Percentiles rank a stretch among this genome's conserved stretches.
phyloP scores from a whole-genome alignment of 2,888 invertebrate genomes.

The Pseudoips prasinana region DNA sequence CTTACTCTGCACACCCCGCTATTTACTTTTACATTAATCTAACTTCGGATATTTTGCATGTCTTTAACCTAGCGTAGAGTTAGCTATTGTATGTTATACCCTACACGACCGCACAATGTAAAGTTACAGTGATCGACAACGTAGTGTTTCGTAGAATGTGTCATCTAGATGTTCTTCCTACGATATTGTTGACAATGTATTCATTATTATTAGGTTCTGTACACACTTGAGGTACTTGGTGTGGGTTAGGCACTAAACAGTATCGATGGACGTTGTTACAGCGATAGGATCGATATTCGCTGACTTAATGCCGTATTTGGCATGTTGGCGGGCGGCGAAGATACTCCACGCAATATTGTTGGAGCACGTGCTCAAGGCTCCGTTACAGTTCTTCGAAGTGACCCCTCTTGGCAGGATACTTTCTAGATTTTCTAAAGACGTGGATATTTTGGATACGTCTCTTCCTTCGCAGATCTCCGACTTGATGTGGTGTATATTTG shows the following conservation, averaged over 20 bases:
- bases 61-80: constrained; percentile 13
- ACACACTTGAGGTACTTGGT: neutral
- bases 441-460: constrained; percentile 86
- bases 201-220: constrained; percentile 51
- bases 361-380: constrained; percentile 83
- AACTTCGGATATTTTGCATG: constrained; percentile 16
- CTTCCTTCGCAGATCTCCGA: constrained; percentile 85
- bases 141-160: constrained; percentile 20
- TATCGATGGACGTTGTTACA: constrained; percentile 79
- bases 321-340: constrained; percentile 86
- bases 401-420: constrained; percentile 90
- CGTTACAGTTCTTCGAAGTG: constrained; percentile 89
- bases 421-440: constrained; percentile 88
- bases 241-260: too few species aligned
- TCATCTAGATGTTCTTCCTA: constrained; percentile 17
- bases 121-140: constrained; percentile 14
- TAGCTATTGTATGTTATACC: constrained; percentile 10
- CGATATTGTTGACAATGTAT: constrained; percentile 64
- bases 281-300: constrained; percentile 85
- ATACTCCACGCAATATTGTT: constrained; percentile 83
- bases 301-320: constrained; percentile 86
- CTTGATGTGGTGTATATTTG: constrained; percentile 86
- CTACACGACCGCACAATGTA: constrained; percentile 8
- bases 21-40: constrained; percentile 5
- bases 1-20: neutral